These are phyloP conservation scores for Lasioglossum lativentre DNA, from an alignment of 2,888 invertebrate genomes.

Conservation along the genomic window DNA sequence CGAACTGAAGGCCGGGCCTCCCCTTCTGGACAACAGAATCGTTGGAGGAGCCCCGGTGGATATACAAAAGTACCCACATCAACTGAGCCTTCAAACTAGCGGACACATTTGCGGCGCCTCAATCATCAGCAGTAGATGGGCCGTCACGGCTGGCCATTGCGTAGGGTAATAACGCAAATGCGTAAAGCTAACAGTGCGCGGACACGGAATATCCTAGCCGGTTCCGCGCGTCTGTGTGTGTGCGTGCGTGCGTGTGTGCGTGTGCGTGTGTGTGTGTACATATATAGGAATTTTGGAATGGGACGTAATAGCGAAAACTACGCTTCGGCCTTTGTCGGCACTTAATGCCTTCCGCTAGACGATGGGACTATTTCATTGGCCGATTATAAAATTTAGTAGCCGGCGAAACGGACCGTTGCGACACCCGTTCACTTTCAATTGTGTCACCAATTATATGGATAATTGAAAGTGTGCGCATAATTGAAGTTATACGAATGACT, in stretches of 20 bases:
- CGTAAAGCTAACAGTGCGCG: slow-evolving; percentile 30
- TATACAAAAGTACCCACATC: slow-evolving; percentile 81
- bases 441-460: not conserved
- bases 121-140: slow-evolving; percentile 78
- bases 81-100: slow-evolving; percentile 74
- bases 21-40: slow-evolving; percentile 70
- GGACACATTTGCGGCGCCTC: slow-evolving; percentile 80
- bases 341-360: not conserved
- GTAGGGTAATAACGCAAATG: slow-evolving; percentile 65
- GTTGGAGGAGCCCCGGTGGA: slow-evolving; percentile 80
- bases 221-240: no score
- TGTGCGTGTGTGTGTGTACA: no score
- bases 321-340: not conserved
- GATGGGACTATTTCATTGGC: not conserved
- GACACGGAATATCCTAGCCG: not conserved
- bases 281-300: not conserved
- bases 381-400: not conserved
- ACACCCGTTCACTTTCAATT: not conserved
- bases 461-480: not conserved
- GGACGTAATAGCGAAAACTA: not conserved
- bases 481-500: not conserved
- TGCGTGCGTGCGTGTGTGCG: no score
- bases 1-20: not conserved
- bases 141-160: slow-evolving; percentile 81
- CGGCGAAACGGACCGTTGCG: not conserved